Evolutionary conservation across 2,888 invertebrate genomes (phyloP).

Genomic region (Agrotis exclamationis): DNA sequence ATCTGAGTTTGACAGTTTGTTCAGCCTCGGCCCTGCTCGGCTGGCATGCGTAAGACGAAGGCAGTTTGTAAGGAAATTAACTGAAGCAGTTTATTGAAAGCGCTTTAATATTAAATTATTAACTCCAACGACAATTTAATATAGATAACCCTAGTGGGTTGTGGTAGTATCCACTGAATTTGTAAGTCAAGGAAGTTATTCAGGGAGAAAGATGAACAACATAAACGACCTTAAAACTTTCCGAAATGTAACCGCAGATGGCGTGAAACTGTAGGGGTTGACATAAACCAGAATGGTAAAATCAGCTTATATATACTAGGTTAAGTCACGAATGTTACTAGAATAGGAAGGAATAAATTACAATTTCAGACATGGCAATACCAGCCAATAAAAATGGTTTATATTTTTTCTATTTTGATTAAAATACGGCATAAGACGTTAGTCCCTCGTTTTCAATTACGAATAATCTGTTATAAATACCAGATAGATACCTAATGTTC

Average conservation of each 20-base stretch:
- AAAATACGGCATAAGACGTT: too few species aligned
- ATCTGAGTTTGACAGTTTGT: constrained; percentile 56
- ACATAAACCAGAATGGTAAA: not conserved
- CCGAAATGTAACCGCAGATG: constrained; percentile 15
- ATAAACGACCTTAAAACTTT: constrained; percentile 38
- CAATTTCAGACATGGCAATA: not conserved
- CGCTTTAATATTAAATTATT: not conserved
- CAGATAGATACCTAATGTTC: not conserved
- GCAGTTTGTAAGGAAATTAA: constrained; percentile 5
- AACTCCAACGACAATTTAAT: not conserved
- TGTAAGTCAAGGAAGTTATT: constrained; percentile 41
- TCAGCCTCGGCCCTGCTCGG: constrained; percentile 20
- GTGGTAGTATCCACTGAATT: constrained; percentile 12
- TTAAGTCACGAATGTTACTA: not conserved
- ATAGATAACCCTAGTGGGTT: not conserved
- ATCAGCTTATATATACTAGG: not conserved
- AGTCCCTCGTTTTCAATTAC: not conserved
- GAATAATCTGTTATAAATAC: constrained; percentile 1
- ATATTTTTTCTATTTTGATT: not conserved
- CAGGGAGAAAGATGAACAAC: constrained; percentile 50
- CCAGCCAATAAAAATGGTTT: not conserved
- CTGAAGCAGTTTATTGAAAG: not conserved
- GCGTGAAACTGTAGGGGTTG: not conserved
- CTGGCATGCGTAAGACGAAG: constrained; percentile 23
- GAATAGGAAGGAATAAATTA: not conserved